Evolutionary conservation across 2,888 invertebrate species (phyloP), one percentile per base, ranked within the genome.

Genomic region (Iphiclides podalirius): DNA sequence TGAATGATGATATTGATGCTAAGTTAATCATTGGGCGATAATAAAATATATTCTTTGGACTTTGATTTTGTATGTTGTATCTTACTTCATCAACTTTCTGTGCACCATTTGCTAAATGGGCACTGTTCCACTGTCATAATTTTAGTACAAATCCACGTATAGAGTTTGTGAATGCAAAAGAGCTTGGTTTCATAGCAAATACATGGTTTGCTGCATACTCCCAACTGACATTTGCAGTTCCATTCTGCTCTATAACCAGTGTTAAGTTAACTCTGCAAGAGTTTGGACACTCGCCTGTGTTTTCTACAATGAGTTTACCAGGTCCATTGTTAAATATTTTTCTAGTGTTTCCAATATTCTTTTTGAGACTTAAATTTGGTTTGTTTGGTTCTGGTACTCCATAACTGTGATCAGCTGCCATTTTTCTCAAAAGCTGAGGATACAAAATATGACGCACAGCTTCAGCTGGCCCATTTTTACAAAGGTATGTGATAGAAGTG

Each of bases 71-170:
- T 48, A 79, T 66, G 61, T 85, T 86, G 61, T 88, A 86, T 57
- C 62, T 69, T 44, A 87, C 72, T 66, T 84, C 82, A 43, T 85
- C 72, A 52, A 83, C 72, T 72, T 82, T 87, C 12, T 71, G 84
- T 79, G 86, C 85, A 81, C 86, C 85, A 72, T 82, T 80, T 23
- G 85, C 83, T 15, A 81, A 64, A 74, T 85, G 87, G 74, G 85
- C 88, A 72, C 86, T 89, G 55, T 90, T 90, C 94, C 94, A 95
- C 66, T 94, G 93, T 95, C 95, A 95, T 76, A 95, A 93, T 85
- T 95, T 95, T 60, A 95, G 79, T 12, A 94, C 93, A 76, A 95
- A 95, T 0, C 95, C 95, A 42, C 92, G 89, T 54, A 94, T 90
- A 39, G 89, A 83, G 54, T 90, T 89, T 56, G 90, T 84, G 60